Evolutionary conservation across 1,140 invertebrate genomes (phyloP), one percentile per base, ranked within the genome.

Genomic region (Periplaneta americana): DNA sequence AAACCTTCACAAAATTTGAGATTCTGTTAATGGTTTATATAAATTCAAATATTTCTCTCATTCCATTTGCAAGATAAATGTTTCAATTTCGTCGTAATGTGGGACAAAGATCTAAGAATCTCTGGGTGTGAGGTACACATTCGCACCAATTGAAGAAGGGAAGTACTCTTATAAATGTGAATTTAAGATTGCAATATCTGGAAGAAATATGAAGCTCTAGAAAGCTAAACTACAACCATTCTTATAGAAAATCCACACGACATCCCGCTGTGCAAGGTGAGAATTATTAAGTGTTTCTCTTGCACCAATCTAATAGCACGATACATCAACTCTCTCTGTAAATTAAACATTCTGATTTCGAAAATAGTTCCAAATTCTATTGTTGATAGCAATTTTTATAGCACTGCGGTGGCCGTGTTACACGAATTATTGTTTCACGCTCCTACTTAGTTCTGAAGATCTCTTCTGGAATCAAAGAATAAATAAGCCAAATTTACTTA

Each of bases 61-160:
- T 90, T 99, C 98, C 11, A 99, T 88, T 90, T 99, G 98, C 57
- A 99, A 86, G 81, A 99, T 93, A 88, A 99, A 99, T 22, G 98
- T 98, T 90, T 99, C 98, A 84, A 99, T 99, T 86, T 99, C 98
- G 90, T 99, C 98, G 88, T 95, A 99, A 89, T 99, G 98, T 0
- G 98, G 98, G 3, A 98, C 98, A 91, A 99, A 99, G 0, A 98
- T 98, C 91, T 99, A 98, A 85, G 95, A 95, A 81, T 95, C 94
- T 13, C 97, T 94, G 22, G 98, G 98, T n/a, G 98, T 99, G 75
- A 99, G 87, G 87, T 99, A 99, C 18, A 94, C 92, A 92, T 99
- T 99, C 3, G 96, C 95, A 15, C 98, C 98, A 75, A 98, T 96
- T 89, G 97, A 95, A 82, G 95, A 97, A 76, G 95, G 94, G 86